Conservation (phyloP, 92 coral and sea anemone species). For the Paragorgia papillata region DNA sequence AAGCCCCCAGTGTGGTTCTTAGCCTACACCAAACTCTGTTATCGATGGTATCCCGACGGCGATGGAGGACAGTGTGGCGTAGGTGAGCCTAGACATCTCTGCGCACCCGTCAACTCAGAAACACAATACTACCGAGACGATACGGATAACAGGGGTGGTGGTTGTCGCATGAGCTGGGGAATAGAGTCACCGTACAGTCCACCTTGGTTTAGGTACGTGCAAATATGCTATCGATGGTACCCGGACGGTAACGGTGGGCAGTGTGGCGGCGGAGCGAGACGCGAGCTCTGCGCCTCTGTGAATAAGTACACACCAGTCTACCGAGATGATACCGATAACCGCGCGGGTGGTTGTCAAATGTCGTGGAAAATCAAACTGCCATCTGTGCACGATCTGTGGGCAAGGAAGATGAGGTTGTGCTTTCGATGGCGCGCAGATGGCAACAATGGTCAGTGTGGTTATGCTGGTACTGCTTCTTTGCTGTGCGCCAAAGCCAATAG, state of each 20-base stretch:
- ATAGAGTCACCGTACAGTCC: conserved; percentile 23
- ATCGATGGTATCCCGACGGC: conserved; percentile 28
- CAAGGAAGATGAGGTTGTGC: conserved; percentile 35
- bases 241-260: conserved; percentile 45
- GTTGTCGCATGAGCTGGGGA: conserved; percentile 35
- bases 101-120: conserved; percentile 12
- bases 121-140: conserved; percentile 35
- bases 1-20: conserved; percentile 41
- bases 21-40: conserved; percentile 33
- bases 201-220: conserved; percentile 18
- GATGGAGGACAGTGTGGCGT: conserved; percentile 24
- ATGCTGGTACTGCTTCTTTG: conserved; percentile 14
- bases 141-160: conserved; percentile 31
- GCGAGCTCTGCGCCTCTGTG: conserved; percentile 28
- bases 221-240: conserved; percentile 34
- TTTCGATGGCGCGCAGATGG: conserved; percentile 55
- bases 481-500: conserved; percentile 34
- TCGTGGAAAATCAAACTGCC: conserved; percentile 58
- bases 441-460: conserved; percentile 33
- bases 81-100: conserved; percentile 5
- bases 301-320: conserved; percentile 46
- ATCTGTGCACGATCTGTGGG: neutral
- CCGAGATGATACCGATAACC: conserved; percentile 70
- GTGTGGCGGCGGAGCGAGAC: conserved; percentile 35
- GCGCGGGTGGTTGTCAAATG: conserved; percentile 64